These are phyloP conservation scores for Eustalomyia histrio DNA, from an alignment of 2,888 invertebrate species.

Conservation along the genomic window DNA sequence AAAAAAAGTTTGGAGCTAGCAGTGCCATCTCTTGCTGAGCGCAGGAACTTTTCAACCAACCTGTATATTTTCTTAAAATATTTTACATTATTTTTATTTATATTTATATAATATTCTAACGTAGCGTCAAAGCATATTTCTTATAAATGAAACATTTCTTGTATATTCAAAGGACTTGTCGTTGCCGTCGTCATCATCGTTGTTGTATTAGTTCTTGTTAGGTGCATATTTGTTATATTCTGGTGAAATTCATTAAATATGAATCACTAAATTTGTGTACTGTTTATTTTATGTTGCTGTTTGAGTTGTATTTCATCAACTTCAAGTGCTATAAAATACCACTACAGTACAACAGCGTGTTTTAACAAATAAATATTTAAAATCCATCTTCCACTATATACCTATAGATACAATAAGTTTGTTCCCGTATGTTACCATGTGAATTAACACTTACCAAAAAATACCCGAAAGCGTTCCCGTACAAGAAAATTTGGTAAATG, in stretches of 20 bases:
- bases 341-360: neutral
- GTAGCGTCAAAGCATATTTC: constrained; percentile 39
- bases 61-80: too few relatives aligned
- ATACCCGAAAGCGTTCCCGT: too few relatives aligned
- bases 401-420: too few relatives aligned
- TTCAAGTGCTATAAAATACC: neutral
- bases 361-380: constrained; percentile 26
- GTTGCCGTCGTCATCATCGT: too few relatives aligned
- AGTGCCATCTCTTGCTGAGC: too few relatives aligned
- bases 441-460: too few relatives aligned
- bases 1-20: too few relatives aligned
- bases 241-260: constrained; percentile 36
- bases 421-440: too few relatives aligned
- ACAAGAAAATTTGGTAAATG: too few relatives aligned
- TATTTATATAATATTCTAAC: constrained; percentile 11
- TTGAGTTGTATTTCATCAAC: neutral
- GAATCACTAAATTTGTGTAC: constrained; percentile 31
- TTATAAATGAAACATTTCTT: constrained; percentile 17
- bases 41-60: too few relatives aligned
- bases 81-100: neutral
- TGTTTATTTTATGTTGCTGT: neutral
- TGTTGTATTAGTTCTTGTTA: neutral
- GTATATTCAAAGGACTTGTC: constrained; percentile 19
- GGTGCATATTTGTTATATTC: constrained; percentile 25
- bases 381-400: neutral